phyloP scores from a whole-genome alignment of 2,113 vertebrate genomes.

The Stomatorhinus ivindoensis region DNA sequence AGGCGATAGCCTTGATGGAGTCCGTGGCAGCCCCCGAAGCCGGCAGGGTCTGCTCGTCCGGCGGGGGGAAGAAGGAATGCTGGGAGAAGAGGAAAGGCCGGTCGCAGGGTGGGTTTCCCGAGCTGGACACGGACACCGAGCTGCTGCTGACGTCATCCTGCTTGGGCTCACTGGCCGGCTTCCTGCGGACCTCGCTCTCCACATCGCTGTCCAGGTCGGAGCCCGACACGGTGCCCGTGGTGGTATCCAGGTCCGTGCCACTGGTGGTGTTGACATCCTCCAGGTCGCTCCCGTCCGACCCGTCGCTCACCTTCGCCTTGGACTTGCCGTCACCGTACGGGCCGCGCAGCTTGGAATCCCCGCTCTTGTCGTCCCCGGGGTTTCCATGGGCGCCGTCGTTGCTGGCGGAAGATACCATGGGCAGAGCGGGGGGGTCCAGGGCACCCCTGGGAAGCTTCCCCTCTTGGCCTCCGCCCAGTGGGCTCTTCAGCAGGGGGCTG shows the following conservation, averaged over 20 bases:
- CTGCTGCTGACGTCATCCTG: slow-evolving; percentile 63
- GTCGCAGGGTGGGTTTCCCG: slow-evolving; percentile 60
- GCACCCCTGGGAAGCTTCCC: slow-evolving; percentile 78
- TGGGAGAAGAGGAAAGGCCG: slow-evolving; percentile 79
- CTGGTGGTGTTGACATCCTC: slow-evolving; percentile 96
- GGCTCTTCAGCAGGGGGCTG: slow-evolving; percentile 83
- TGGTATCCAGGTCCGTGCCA: slow-evolving; percentile 92
- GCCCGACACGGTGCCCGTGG: slow-evolving; percentile 86
- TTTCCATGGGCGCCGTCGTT: slow-evolving; percentile 51
- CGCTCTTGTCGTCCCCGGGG: slow-evolving; percentile 66
- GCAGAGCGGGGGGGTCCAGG: slow-evolving; percentile 69
- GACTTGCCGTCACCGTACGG: slow-evolving; percentile 67
- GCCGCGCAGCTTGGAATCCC: slow-evolving; percentile 67
- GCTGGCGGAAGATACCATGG: slow-evolving; percentile 69
- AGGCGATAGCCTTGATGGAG: slow-evolving; percentile 97
- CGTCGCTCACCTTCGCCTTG: slow-evolving; percentile 79
- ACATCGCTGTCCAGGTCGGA: slow-evolving; percentile 88
- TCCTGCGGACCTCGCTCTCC: slow-evolving; percentile 67
- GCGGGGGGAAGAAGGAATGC: slow-evolving; percentile 91
- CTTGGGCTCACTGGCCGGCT: slow-evolving; percentile 58
- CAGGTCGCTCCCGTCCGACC: slow-evolving; percentile 93
- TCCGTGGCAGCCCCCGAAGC: slow-evolving; percentile 75
- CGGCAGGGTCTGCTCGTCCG: slow-evolving; percentile 84
- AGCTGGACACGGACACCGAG: slow-evolving; percentile 57
- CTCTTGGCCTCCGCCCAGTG: slow-evolving; percentile 73